Percentiles rank a stretch among this genome's conserved stretches.
Evolutionary conservation across 2,888 invertebrate species (phyloP).

Genomic region (Netelia inedita): DNA sequence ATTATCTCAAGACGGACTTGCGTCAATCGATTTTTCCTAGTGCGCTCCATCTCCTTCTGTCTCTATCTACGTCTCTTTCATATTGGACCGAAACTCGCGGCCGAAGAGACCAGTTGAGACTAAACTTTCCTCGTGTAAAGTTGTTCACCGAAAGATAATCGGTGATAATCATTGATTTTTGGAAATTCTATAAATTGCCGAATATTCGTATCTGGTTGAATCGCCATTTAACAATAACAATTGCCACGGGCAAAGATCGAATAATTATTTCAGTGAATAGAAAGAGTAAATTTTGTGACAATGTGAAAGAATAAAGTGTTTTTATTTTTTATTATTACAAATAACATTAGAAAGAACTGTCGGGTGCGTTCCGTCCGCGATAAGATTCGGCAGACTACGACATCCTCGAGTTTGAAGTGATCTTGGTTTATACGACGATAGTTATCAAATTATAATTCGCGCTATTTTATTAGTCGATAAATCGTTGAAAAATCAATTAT

Average conservation of each 20-base stretch:
- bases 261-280: not conserved
- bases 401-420: not conserved
- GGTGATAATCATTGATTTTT: not conserved
- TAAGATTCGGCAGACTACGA: not conserved
- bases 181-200: not conserved
- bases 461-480: conserved; percentile 6
- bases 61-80: conserved; percentile 23
- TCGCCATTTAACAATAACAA: not conserved
- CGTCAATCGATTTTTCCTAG: conserved; percentile 81
- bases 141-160: conserved; percentile 20
- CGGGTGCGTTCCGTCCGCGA: not conserved
- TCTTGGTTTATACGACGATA: conserved; percentile 5
- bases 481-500: conserved; percentile 57
- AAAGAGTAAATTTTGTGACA: conserved; percentile 19
- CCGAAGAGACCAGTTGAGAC: conserved; percentile 57
- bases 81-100: conserved; percentile 36
- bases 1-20: conserved; percentile 75
- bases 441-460: not conserved
- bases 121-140: conserved; percentile 61
- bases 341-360: not conserved
- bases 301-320: conserved; percentile 44
- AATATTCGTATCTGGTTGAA: not conserved
- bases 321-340: not conserved
- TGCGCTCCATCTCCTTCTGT: conserved; percentile 24
- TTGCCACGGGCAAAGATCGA: not conserved